phyloP scores from a whole-genome alignment of 2,113 vertebrate genomes.

The Ploceus nigricollis region DNA sequence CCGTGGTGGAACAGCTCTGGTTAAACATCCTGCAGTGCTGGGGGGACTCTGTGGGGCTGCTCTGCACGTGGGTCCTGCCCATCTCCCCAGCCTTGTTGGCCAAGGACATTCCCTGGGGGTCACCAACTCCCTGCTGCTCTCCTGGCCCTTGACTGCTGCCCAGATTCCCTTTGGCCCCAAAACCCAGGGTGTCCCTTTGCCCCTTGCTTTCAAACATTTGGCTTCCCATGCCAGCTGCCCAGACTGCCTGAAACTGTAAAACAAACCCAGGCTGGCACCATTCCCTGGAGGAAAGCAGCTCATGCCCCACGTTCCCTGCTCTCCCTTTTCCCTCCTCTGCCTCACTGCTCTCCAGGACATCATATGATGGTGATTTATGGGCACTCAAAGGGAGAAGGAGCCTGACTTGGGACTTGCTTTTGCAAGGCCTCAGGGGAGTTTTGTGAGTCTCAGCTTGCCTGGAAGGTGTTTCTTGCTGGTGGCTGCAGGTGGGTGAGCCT shows the following conservation, averaged over 20 bases:
- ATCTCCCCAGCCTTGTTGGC: background rate
- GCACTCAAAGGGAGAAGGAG: background rate
- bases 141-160: background rate
- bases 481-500: background rate
- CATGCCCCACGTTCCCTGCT: accelerated
- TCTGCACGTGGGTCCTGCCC: background rate
- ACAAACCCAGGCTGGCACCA: background rate
- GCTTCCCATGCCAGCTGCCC: background rate
- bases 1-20: background rate
- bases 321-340: background rate
- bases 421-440: background rate
- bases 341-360: background rate
- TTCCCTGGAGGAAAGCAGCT: background rate
- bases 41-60: background rate
- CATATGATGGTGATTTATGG: background rate
- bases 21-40: background rate
- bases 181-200: background rate
- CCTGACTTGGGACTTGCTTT: background rate
- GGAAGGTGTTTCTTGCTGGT: background rate
- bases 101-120: background rate
- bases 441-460: background rate
- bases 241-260: background rate
- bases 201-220: background rate
- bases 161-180: background rate
- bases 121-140: background rate